Percentiles rank a stretch among this genome's conserved stretches.
Evolutionary conservation across 2,797 vertebrate genomes (phyloP).

Genomic region (Enteromius argenteus): DNA sequence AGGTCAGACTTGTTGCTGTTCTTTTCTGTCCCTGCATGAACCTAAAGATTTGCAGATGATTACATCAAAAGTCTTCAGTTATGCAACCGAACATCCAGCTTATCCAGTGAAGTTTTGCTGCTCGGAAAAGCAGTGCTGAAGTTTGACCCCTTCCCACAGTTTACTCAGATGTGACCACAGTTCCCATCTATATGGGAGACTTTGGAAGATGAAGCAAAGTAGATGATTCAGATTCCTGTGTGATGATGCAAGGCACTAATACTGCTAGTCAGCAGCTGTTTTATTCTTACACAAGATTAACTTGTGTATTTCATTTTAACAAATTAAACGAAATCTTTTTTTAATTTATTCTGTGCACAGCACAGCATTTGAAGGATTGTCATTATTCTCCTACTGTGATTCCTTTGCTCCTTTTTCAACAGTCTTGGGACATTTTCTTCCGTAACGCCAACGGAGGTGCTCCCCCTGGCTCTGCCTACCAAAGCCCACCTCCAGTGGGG

Average conservation of each 20-base stretch:
- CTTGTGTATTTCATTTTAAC: not conserved
- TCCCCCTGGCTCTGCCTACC: conserved; percentile 87
- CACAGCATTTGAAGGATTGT: not conserved
- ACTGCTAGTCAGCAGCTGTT: not conserved
- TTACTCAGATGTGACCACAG: not conserved
- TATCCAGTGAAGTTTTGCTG: not conserved
- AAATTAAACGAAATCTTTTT: not conserved
- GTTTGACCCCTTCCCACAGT: not conserved
- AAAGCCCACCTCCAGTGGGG: conserved; percentile 84
- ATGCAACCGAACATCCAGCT: conserved; percentile 15
- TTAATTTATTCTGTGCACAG: not conserved
- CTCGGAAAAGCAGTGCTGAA: not conserved
- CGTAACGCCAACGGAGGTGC: conserved; percentile 88
- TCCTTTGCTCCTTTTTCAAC: conserved; percentile 52
- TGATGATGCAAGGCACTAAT: conserved; percentile 6
- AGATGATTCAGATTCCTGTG: conserved; percentile 4
- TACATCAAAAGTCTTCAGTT: not conserved
- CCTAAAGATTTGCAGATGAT: not conserved
- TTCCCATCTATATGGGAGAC: not conserved
- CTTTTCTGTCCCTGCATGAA: conserved; percentile 5
- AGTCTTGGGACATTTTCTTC: conserved; percentile 98
- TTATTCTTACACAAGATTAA: not conserved
- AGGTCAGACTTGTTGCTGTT: conserved; percentile 3
- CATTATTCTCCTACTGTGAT: not conserved
- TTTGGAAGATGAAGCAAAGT: not conserved